Conservation (phyloP, 2,888 invertebrate genomes). For the Synergus itoensis region DNA sequence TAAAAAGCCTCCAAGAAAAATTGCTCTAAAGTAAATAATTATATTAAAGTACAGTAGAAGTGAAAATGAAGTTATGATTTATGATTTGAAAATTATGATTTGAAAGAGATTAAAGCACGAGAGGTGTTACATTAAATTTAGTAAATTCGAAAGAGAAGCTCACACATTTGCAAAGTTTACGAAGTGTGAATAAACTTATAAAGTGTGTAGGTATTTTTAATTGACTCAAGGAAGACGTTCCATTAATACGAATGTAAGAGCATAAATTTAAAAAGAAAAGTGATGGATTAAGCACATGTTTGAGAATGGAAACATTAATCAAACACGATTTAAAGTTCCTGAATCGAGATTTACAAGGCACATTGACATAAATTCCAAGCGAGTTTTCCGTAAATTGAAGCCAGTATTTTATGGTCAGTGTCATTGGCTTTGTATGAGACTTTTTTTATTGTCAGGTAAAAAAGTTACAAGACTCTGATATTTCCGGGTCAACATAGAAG, state of each 20-base stretch:
- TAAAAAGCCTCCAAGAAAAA: background rate
- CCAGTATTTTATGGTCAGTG: background rate
- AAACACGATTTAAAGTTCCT: conserved; percentile 13
- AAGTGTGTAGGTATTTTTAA: background rate
- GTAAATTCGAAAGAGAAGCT: background rate
- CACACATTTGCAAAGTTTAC: too few relatives aligned
- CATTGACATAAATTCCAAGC: background rate
- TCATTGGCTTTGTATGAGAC: background rate
- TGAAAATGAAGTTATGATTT: too few relatives aligned
- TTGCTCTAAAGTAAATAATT: background rate
- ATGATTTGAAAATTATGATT: too few relatives aligned
- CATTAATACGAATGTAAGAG: background rate
- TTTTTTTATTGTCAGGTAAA: background rate
- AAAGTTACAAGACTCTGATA: background rate
- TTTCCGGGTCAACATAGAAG: background rate
- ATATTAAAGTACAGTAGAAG: background rate
- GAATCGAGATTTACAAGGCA: background rate
- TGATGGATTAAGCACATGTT: background rate
- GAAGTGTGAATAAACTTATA: background rate
- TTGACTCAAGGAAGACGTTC: background rate
- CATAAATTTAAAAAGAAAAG: background rate
- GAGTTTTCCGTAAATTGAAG: background rate
- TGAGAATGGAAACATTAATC: background rate
- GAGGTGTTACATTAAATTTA: background rate
- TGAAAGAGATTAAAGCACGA: background rate